Percentiles rank a stretch among this genome's conserved stretches.
Evolutionary conservation across 2,888 invertebrate genomes (phyloP).

Genomic region (Prenolepis imparis): DNA sequence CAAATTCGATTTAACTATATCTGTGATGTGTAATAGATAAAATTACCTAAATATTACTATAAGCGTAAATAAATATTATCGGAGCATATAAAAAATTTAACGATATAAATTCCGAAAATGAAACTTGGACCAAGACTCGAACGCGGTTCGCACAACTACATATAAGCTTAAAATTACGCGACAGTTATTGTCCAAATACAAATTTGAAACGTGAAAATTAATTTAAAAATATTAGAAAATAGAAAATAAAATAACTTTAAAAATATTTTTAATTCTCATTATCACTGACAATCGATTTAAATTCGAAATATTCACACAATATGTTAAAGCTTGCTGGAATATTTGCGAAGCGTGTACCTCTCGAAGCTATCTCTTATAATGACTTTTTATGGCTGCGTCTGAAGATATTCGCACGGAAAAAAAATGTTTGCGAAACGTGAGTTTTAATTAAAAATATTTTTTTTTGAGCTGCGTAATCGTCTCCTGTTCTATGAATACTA

Average conservation of each 20-base stretch:
- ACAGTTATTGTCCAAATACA: neutral
- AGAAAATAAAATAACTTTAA: neutral
- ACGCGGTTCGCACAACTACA: neutral
- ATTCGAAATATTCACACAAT: constrained; percentile 20
- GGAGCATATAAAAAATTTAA: neutral
- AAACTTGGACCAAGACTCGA: neutral
- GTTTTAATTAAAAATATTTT: constrained; percentile 55
- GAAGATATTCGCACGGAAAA: constrained; percentile 50
- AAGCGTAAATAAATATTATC: neutral
- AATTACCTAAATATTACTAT: neutral
- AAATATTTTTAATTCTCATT: constrained; percentile 10
- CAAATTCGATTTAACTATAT: constrained; percentile 8
- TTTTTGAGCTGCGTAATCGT: constrained; percentile 55
- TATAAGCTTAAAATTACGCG: neutral
- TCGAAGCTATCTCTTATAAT: constrained; percentile 6
- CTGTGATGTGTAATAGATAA: neutral
- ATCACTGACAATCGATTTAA: constrained; percentile 8
- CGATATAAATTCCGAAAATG: neutral
- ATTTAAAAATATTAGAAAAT: constrained; percentile 1
- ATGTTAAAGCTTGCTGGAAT: constrained; percentile 30
- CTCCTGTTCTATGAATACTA: constrained; percentile 39
- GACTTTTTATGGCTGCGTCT: constrained; percentile 31
- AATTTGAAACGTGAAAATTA: neutral
- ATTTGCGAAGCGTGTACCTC: constrained; percentile 11
- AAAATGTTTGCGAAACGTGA: constrained; percentile 31